phyloP scores from a whole-genome alignment of 2,888 invertebrate genomes.

The Thereva nobilitata region DNA sequence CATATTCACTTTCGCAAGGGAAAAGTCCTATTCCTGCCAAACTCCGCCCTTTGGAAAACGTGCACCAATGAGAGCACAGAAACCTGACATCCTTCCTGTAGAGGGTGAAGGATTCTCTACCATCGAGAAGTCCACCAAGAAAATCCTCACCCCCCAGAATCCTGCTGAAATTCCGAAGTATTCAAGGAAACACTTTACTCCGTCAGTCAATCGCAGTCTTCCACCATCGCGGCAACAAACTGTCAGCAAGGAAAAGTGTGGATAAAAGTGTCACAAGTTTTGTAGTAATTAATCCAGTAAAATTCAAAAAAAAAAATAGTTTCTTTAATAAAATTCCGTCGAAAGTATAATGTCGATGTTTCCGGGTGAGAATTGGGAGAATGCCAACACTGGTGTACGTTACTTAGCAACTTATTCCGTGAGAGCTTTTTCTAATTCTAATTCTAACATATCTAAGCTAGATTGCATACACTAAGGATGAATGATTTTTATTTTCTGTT shows the following conservation, averaged over 20 bases:
- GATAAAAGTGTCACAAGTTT: constrained; percentile 10
- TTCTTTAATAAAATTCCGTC: constrained; percentile 11
- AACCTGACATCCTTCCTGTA: constrained; percentile 20
- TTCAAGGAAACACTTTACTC: too few relatives aligned
- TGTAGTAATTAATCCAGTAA: constrained; percentile 12
- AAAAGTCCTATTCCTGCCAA: neutral
- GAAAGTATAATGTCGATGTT: constrained; percentile 42
- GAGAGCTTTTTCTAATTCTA: constrained; percentile 38
- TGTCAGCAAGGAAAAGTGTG: constrained; percentile 3
- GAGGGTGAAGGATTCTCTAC: constrained; percentile 8
- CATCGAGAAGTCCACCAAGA: neutral
- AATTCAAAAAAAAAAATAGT: constrained; percentile 4
- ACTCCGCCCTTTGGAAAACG: constrained; percentile 9
- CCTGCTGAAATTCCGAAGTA: neutral
- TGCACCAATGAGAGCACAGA: constrained; percentile 13
- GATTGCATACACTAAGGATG: too few relatives aligned
- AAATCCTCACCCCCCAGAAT: neutral
- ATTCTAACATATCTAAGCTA: constrained; percentile 17
- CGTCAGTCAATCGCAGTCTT: constrained; percentile 22
- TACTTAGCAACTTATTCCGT: constrained; percentile 43
- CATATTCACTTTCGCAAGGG: neutral
- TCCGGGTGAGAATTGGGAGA: constrained; percentile 44
- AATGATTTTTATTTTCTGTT: too few relatives aligned
- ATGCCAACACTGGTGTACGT: constrained; percentile 44
- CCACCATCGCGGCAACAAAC: constrained; percentile 4